Conservation (phyloP, 2,888 invertebrate species). For the Cerceris rybyensis region DNA sequence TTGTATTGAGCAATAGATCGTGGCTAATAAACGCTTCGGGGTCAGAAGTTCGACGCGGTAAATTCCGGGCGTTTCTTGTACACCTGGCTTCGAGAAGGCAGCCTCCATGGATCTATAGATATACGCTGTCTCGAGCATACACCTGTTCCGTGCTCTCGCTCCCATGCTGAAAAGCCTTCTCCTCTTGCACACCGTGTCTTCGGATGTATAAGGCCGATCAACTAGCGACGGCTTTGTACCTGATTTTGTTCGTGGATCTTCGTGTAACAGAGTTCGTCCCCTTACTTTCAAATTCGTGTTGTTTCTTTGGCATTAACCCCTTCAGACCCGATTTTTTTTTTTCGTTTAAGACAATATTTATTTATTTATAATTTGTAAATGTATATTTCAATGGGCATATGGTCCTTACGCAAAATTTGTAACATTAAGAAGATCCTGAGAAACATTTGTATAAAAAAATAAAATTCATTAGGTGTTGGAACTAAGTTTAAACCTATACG, state of each 20-base stretch:
- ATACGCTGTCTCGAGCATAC: constrained; percentile 55
- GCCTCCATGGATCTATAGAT: constrained; percentile 34
- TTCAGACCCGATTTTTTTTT: no score
- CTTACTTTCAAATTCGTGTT: background rate
- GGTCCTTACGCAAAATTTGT: no score
- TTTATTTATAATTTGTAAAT: no score
- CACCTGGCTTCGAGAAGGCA: constrained; percentile 56
- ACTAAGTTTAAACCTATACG: no score
- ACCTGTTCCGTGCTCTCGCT: constrained; percentile 65
- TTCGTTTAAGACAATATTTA: no score
- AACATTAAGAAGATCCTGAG: no score
- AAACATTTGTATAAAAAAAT: no score
- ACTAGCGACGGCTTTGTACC: constrained; percentile 51
- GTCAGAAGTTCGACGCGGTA: constrained; percentile 65
- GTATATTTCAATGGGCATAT: no score
- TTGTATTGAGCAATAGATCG: constrained; percentile 59
- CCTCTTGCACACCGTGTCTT: constrained; percentile 23
- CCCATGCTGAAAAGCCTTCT: constrained; percentile 46
- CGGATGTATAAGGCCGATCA: constrained; percentile 17
- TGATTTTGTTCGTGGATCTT: no score
- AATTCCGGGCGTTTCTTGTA: constrained; percentile 61
- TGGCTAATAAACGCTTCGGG: constrained; percentile 65
- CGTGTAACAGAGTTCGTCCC: background rate
- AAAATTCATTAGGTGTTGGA: no score
- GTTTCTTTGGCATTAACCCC: background rate